Percentiles rank a stretch among this genome's conserved stretches.
These are phyloP conservation scores for Conus betulinus DNA, from an alignment of 1,140 invertebrate genomes.

Conservation along the genomic window DNA sequence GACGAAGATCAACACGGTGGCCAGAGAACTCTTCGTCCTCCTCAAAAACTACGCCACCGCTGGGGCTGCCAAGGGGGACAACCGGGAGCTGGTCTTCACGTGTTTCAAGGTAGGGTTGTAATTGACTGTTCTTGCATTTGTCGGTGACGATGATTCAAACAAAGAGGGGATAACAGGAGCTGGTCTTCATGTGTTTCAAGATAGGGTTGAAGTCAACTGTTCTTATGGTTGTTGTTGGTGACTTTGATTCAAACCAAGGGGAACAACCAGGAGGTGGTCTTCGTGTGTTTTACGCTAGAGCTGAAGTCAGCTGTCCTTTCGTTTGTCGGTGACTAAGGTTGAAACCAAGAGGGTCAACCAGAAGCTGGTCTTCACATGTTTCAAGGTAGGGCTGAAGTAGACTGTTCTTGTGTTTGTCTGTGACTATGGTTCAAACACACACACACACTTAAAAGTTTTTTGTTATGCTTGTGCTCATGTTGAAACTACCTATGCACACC, in stretches of 20 bases:
- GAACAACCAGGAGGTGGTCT: constrained; percentile 91
- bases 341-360: constrained; percentile 88
- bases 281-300: constrained; percentile 89
- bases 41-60: constrained; percentile 92
- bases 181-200: constrained; percentile 93
- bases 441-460: constrained; percentile 20
- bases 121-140: background rate
- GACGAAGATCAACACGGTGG: constrained; percentile 81
- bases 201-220: constrained; percentile 73
- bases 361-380: constrained; percentile 89
- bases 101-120: constrained; percentile 86
- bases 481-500: too few species aligned
- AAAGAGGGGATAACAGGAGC: constrained; percentile 90
- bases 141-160: too few species aligned
- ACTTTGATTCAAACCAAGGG: constrained; percentile 79
- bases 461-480: too few species aligned
- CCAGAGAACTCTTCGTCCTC: constrained; percentile 86
- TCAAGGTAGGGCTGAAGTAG: constrained; percentile 82
- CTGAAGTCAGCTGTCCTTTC: background rate
- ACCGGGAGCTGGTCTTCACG: constrained; percentile 90
- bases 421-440: too few species aligned
- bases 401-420: background rate
- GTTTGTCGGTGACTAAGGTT: too few species aligned
- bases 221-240: constrained; percentile 66
- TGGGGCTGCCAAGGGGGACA: constrained; percentile 89